phyloP scores from a whole-genome alignment of 2,888 invertebrate genomes.

The Ceraclea dissimilis region DNA sequence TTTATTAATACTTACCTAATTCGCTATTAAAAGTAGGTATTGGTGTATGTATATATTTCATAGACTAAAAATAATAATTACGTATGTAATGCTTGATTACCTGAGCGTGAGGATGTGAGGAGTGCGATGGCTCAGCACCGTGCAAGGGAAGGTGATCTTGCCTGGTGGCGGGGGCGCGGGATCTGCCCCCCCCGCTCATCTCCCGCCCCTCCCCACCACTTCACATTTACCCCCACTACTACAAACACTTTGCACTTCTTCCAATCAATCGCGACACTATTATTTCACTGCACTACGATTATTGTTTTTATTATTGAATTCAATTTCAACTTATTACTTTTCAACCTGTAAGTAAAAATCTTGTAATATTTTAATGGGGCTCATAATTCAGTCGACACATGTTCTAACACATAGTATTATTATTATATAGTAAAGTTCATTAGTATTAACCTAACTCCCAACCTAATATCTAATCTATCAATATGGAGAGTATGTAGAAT shows the following conservation, averaged over 20 bases:
- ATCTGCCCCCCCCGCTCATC: conserved; percentile 33
- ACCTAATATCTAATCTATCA: too few species aligned
- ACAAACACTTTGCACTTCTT: background rate
- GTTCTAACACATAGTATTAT: too few species aligned
- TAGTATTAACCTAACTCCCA: too few species aligned
- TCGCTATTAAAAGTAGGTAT: too few species aligned
- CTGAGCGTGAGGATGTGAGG: conserved; percentile 22
- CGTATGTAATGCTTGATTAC: conserved; percentile 16
- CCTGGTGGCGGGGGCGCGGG: conserved; percentile 34
- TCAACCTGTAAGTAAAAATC: background rate
- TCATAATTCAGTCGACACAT: too few species aligned
- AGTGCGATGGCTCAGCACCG: conserved; percentile 28
- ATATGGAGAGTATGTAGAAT: too few species aligned
- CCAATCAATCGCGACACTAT: background rate
- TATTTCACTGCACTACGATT: background rate
- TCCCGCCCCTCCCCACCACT: conserved; percentile 42
- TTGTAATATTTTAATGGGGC: background rate
- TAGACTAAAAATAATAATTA: too few species aligned
- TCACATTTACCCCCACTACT: conserved; percentile 27
- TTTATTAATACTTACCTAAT: too few species aligned
- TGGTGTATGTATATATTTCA: too few species aligned
- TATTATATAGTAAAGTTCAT: too few species aligned
- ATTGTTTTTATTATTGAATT: too few species aligned
- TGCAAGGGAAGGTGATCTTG: conserved; percentile 32
- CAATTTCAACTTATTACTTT: too few species aligned